A percentile compares a stretch with the other conserved stretches of the same genome.
phyloP scores from a whole-genome alignment of 2,888 invertebrate genomes.

The Amblyteles armatorius region DNA sequence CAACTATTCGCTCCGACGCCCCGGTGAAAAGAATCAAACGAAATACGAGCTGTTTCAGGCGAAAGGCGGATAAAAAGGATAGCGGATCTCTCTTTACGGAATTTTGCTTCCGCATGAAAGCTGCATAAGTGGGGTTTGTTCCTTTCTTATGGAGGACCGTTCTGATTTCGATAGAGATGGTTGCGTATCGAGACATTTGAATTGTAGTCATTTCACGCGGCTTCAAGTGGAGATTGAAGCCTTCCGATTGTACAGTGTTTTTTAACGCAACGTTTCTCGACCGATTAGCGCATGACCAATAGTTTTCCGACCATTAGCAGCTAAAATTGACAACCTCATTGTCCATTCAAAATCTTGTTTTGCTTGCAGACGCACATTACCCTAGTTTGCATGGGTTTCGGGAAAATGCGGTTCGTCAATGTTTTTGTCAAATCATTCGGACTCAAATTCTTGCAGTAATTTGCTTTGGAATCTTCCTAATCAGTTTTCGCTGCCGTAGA shows the following conservation, averaged over 20 bases:
- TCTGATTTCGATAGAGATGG: background rate
- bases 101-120: background rate
- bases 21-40: slow-evolving; percentile 47
- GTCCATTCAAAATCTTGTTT: no score
- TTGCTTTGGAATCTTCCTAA: background rate
- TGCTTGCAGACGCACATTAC: background rate
- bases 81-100: background rate
- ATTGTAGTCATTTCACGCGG: background rate
- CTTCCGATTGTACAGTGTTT: background rate
- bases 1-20: slow-evolving; percentile 33
- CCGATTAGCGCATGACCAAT: no score
- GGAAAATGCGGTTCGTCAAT: background rate
- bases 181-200: background rate
- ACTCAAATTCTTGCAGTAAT: background rate
- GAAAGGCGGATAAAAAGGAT: slow-evolving; percentile 34
- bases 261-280: background rate
- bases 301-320: no score
- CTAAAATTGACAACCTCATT: no score
- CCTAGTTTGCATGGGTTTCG: background rate
- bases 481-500: background rate
- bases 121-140: background rate
- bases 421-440: background rate
- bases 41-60: slow-evolving; percentile 57
- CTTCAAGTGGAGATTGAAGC: background rate
- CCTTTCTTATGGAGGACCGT: background rate